A percentile compares a stretch with the other conserved stretches of the same genome.
Evolutionary conservation across 2,113 vertebrate species (phyloP).

Genomic region (Phocoena phocoena): DNA sequence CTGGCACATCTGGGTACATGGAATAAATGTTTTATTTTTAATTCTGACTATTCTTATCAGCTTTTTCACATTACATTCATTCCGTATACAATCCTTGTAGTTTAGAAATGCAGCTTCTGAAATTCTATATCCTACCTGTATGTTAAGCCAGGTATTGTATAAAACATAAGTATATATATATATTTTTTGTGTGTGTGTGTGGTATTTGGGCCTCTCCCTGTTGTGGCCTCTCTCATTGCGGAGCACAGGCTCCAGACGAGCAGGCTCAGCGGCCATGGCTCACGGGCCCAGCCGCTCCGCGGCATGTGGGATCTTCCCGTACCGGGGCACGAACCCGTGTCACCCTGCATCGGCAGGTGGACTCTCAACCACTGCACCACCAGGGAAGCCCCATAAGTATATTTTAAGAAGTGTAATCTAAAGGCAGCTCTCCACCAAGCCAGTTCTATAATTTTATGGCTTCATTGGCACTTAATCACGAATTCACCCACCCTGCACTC

Average conservation of each 20-base stretch:
- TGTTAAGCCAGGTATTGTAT: not conserved
- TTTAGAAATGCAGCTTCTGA: constrained; percentile 34
- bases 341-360: no score
- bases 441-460: constrained; percentile 33
- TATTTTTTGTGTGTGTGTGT: fast-evolving
- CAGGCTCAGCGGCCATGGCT: no score
- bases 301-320: no score
- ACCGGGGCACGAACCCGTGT: no score
- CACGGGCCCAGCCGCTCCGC: no score
- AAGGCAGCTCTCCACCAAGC: not conserved
- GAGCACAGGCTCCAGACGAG: no score
- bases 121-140: not conserved
- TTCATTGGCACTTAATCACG: constrained; percentile 28
- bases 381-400: not conserved
- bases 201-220: no score
- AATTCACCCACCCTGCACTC: not conserved
- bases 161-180: not conserved
- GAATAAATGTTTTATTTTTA: not conserved
- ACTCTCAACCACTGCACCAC: no score
- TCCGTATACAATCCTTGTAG: not conserved
- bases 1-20: not conserved
- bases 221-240: no score
- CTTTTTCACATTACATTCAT: not conserved
- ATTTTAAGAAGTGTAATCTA: not conserved
- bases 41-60: not conserved